A percentile compares a stretch with the other conserved stretches of the same genome.
Conservation (phyloP, 2,888 invertebrate species). For the Drosophila acutilabella region DNA sequence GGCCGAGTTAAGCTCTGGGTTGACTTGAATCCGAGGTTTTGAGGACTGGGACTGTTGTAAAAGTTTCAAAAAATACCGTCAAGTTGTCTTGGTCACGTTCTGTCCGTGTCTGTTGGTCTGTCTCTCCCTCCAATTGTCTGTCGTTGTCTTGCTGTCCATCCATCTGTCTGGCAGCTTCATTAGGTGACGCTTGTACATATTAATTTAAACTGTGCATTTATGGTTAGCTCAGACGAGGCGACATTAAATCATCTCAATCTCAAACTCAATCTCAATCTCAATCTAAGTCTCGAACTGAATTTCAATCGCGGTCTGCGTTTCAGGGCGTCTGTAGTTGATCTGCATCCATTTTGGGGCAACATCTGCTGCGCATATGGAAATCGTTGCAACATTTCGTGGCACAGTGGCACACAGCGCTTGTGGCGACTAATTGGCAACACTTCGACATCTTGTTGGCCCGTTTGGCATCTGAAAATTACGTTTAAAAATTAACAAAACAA, state of each 20-base stretch:
- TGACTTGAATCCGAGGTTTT: constrained; percentile 10
- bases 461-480: constrained; percentile 39
- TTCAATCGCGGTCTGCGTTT: background rate
- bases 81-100: constrained; percentile 67
- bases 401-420: constrained; percentile 37
- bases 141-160: constrained; percentile 9
- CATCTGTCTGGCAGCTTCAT: constrained; percentile 59
- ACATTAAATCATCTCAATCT: constrained; percentile 74
- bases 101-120: constrained; percentile 6
- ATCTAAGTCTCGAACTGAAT: background rate
- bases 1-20: constrained; percentile 17
- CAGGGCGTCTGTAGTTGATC: constrained; percentile 51
- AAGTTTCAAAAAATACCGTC: constrained; percentile 78
- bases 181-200: constrained; percentile 77
- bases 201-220: constrained; percentile 73
- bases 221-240: constrained; percentile 47
- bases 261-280: constrained; percentile 42
- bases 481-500: constrained; percentile 32
- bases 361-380: constrained; percentile 60
- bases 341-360: constrained; percentile 48
- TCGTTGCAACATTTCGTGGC: constrained; percentile 55
- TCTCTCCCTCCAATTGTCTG: constrained; percentile 5
- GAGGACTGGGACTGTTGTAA: constrained; percentile 56
- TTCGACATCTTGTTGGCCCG: constrained; percentile 13
- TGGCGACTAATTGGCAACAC: constrained; percentile 67